Conservation (phyloP, 2,797 vertebrate genomes). For the Oceanodroma leucorhoa region DNA sequence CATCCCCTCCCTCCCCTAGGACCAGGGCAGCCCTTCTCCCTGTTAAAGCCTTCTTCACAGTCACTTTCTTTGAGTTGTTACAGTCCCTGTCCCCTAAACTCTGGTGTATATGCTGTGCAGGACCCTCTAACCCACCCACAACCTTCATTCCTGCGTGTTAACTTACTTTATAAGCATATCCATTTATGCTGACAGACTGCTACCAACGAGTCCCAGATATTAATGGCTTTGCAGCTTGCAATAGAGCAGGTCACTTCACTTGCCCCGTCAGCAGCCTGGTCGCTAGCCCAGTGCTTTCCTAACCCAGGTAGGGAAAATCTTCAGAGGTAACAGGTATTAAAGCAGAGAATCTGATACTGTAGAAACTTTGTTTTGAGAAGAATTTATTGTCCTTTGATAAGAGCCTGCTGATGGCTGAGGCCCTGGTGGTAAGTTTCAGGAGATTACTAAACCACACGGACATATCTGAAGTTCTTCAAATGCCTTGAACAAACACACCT, state of each 20-base stretch:
- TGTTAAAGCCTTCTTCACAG: not conserved
- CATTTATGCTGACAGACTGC: not conserved
- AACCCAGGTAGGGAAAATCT: not conserved
- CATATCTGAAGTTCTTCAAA: conserved; percentile 42
- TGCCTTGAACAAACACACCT: conserved; percentile 18
- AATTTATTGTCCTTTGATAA: not conserved
- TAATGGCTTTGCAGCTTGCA: not conserved
- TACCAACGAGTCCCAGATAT: rapidly evolving
- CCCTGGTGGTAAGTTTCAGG: not conserved
- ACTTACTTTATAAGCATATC: not conserved
- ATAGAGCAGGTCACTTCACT: not conserved
- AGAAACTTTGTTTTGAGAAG: not conserved
- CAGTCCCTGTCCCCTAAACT: not conserved
- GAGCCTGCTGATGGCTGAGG: not conserved
- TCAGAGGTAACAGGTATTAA: not conserved
- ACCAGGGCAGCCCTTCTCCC: not conserved
- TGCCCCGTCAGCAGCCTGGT: not conserved
- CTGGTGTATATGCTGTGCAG: not conserved
- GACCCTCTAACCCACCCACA: not conserved
- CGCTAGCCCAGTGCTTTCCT: not conserved
- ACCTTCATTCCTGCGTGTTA: not conserved
- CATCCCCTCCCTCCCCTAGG: not conserved
- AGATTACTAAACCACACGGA: not conserved
- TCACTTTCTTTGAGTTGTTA: not conserved
- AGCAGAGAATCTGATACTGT: not conserved